phyloP scores from a whole-genome alignment of 23 tunicate species.

The Aplidium turbinatum region DNA sequence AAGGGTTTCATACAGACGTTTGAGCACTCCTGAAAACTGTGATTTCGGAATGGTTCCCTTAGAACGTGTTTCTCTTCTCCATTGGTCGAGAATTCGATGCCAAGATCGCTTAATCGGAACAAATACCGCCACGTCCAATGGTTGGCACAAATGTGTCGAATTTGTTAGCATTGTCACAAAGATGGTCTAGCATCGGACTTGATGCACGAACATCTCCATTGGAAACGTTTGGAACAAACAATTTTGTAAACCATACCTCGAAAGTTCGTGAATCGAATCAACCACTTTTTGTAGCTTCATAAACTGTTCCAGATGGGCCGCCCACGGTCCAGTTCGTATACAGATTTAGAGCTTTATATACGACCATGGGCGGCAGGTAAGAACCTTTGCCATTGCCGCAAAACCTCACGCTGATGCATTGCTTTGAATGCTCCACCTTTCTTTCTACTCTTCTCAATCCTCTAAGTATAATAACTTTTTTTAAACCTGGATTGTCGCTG shows the following conservation, averaged over 20 bases:
- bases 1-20: conserved; percentile 10
- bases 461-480: conserved; percentile 16
- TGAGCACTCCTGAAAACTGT: conserved; percentile 9
- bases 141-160: conserved; percentile 20
- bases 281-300: conserved; percentile 13
- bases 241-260: conserved; percentile 17
- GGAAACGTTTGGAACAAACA: conserved; percentile 3
- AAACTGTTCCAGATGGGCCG: conserved; percentile 23
- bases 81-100: conserved; percentile 9
- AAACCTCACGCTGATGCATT: conserved; percentile 18
- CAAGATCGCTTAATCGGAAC: conserved; percentile 14
- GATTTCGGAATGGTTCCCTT: conserved; percentile 14
- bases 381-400: conserved; percentile 31
- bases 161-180: conserved; percentile 10
- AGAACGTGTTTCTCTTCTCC: conserved; percentile 17
- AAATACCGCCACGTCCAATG: conserved; percentile 25
- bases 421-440: conserved; percentile 18
- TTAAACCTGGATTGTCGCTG: conserved; percentile 17
- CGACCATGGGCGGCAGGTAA: conserved; percentile 40
- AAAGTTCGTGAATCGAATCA: conserved; percentile 27
- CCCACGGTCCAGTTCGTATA: conserved; percentile 12
- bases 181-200: not conserved
- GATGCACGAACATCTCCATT: not conserved
- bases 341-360: conserved; percentile 25
- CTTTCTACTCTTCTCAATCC: conserved; percentile 21